phyloP scores from a whole-genome alignment of 2,113 vertebrate species.

The Actenoides lindsayi region DNA sequence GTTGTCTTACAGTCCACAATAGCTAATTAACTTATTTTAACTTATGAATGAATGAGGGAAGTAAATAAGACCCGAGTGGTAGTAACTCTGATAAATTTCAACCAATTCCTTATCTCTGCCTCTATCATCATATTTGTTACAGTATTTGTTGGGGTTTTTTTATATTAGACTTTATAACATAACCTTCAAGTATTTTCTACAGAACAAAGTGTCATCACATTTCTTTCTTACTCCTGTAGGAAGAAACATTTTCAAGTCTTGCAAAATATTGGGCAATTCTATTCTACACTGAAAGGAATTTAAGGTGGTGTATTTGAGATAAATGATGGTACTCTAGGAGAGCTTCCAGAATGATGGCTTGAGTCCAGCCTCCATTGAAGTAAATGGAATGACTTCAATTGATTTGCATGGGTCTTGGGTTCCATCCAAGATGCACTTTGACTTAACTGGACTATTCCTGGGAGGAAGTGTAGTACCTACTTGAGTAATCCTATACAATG shows the following conservation, averaged over 20 bases:
- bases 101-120: neutral
- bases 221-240: neutral
- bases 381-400: neutral
- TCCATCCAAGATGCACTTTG: neutral
- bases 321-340: neutral
- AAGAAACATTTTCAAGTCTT: neutral
- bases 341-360: neutral
- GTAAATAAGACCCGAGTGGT: neutral
- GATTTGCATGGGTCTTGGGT: neutral
- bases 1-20: neutral
- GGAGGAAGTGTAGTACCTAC: neutral
- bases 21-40: neutral
- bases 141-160: rapidly evolving
- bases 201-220: neutral
- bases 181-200: neutral
- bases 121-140: neutral
- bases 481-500: neutral
- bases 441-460: constrained; percentile 1
- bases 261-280: neutral
- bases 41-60: neutral
- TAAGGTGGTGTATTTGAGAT: neutral
- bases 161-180: neutral
- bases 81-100: neutral
- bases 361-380: neutral
- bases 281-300: neutral